A percentile compares a stretch with the other conserved stretches of the same genome.
Conservation (phyloP, 2,888 invertebrate species). For the Oxycera nigricornis region DNA sequence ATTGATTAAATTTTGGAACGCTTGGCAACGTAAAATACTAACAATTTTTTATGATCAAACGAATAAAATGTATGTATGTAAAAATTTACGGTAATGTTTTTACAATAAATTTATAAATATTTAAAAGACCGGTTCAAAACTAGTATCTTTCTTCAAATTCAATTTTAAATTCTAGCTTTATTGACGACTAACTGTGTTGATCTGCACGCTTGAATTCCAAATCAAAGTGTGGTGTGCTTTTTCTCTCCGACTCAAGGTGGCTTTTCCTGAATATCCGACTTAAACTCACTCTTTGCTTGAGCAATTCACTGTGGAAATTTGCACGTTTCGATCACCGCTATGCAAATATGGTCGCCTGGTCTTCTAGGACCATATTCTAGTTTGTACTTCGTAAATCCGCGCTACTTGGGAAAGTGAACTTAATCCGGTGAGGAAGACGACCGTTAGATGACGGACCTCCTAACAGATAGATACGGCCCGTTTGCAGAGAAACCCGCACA, state of each 20-base stretch:
- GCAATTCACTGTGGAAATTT: too few species aligned
- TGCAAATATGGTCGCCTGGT: conserved; percentile 17
- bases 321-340: too few species aligned
- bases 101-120: too few species aligned
- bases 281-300: neutral
- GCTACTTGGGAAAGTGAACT: conserved; percentile 2
- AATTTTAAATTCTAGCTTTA: neutral
- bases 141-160: too few species aligned
- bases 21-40: too few species aligned
- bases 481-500: neutral
- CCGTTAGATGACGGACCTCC: neutral
- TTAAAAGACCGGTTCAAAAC: too few species aligned
- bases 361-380: conserved; percentile 39
- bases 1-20: too few species aligned
- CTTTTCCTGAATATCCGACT: neutral
- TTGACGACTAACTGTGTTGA: too few species aligned
- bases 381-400: conserved; percentile 32
- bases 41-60: too few species aligned
- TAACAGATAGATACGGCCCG: neutral
- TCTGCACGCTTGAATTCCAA: neutral
- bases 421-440: neutral
- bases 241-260: neutral
- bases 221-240: neutral
- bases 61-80: too few species aligned
- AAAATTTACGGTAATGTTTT: too few species aligned